Evolutionary conservation across 2,888 invertebrate species (phyloP).

Genomic region (Cryptops parisi): DNA sequence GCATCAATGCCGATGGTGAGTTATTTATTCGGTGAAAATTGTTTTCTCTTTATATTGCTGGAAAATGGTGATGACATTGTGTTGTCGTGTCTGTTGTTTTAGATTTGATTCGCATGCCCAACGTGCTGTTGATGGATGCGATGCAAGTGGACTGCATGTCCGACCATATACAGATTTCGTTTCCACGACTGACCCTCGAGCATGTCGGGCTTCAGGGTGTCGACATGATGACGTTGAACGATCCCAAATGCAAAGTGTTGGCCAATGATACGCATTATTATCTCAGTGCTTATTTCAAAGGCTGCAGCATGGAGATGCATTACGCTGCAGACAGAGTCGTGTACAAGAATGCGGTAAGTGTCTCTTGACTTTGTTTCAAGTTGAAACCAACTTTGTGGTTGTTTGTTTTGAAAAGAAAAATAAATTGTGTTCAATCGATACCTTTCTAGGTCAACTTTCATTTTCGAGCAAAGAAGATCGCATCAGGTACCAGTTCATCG

Average conservation of each 20-base stretch:
- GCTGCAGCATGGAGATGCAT: conserved; percentile 26
- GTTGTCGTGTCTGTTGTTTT: conserved; percentile 6
- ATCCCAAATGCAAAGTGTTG: conserved; percentile 22
- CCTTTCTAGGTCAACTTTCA: conserved; percentile 10
- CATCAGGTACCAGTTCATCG: neutral
- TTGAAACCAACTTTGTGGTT: neutral
- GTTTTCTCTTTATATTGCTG: neutral
- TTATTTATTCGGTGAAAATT: too few species aligned
- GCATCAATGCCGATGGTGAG: conserved; percentile 4
- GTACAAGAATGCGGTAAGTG: conserved; percentile 28
- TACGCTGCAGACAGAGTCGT: conserved; percentile 23
- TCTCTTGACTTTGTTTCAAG: too few species aligned
- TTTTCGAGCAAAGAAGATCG: conserved; percentile 3
- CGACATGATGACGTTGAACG: conserved; percentile 20
- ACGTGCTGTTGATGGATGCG: conserved; percentile 22
- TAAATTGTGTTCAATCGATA: too few species aligned
- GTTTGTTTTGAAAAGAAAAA: neutral
- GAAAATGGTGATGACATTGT: conserved; percentile 1
- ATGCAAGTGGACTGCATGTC: conserved; percentile 22
- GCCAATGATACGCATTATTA: conserved; percentile 28
- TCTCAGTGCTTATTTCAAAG: conserved; percentile 24
- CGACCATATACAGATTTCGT: conserved; percentile 21
- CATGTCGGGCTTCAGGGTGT: conserved; percentile 22
- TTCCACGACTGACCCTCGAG: conserved; percentile 23
- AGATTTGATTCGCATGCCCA: conserved; percentile 24